A percentile compares a stretch with the other conserved stretches of the same genome.
Evolutionary conservation across 92 coral and sea anemone genomes (phyloP).

Genomic region (Parazoanthus atlanticus): DNA sequence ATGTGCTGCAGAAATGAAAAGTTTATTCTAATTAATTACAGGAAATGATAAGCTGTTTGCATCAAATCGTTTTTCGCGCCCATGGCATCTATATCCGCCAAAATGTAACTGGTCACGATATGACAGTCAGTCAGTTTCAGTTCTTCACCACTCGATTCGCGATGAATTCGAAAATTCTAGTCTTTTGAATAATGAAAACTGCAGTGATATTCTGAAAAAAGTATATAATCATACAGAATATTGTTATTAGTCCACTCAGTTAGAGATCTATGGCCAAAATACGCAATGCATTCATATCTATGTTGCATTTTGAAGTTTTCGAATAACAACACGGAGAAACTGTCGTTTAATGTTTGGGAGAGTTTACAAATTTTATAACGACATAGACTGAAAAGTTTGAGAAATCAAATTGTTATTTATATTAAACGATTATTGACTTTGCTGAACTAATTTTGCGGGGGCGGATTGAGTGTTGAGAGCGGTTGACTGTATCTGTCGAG

Average conservation of each 20-base stretch:
- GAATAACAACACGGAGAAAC: not conserved
- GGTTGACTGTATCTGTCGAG: not conserved
- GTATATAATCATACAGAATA: no score
- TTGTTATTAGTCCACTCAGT: no score
- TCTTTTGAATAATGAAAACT: not conserved
- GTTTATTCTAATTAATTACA: not conserved
- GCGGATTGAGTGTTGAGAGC: not conserved
- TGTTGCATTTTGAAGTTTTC: no score
- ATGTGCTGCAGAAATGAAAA: not conserved
- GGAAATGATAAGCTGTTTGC: conserved; percentile 15
- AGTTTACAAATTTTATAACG: not conserved
- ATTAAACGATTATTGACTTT: not conserved
- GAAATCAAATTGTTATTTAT: no score
- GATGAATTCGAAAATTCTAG: not conserved
- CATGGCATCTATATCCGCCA: not conserved
- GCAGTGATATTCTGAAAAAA: not conserved
- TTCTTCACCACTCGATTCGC: not conserved
- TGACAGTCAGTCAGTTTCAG: no score
- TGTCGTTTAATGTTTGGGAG: no score
- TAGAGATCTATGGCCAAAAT: no score
- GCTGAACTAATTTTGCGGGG: not conserved
- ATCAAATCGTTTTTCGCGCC: not conserved
- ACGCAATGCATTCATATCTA: no score
- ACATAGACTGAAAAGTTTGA: no score
- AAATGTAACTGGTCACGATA: not conserved